A percentile compares a stretch with the other conserved stretches of the same genome.
Conservation (phyloP, 2,888 invertebrate species). For the Trachelus stipa region DNA sequence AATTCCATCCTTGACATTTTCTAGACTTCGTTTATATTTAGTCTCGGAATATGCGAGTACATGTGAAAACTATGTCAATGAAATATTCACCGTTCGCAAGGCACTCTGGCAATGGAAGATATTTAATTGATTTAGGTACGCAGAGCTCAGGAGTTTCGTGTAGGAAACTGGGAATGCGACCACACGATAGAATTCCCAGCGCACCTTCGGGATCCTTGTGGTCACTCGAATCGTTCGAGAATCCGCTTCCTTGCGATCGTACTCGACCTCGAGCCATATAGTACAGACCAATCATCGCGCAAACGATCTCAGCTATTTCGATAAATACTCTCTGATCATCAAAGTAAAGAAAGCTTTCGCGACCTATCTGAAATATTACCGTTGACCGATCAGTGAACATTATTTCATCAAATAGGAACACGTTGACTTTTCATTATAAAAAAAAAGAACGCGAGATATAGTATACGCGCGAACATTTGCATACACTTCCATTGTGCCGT, state of each 20-base stretch:
- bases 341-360: neutral
- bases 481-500: neutral
- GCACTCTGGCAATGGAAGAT: constrained; percentile 40
- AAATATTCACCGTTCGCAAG: constrained; percentile 17
- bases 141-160: constrained; percentile 42
- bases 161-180: constrained; percentile 49
- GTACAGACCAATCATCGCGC: neutral
- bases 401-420: neutral
- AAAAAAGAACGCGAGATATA: neutral
- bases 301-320: neutral
- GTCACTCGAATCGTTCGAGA: constrained; percentile 44
- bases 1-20: neutral
- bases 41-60: neutral
- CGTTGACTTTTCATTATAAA: neutral
- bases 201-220: constrained; percentile 43
- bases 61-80: constrained; percentile 33
- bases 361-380: neutral
- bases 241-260: constrained; percentile 13
- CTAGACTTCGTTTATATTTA: neutral
- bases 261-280: neutral
- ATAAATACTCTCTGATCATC: neutral
- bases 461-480: neutral
- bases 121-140: constrained; percentile 58
- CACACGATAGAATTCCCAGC: constrained; percentile 49
- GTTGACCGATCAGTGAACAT: neutral